Evolutionary conservation across 2,113 vertebrate genomes (phyloP), one percentile per base, ranked within the genome.

Genomic region (Eubucco bourcierii): DNA sequence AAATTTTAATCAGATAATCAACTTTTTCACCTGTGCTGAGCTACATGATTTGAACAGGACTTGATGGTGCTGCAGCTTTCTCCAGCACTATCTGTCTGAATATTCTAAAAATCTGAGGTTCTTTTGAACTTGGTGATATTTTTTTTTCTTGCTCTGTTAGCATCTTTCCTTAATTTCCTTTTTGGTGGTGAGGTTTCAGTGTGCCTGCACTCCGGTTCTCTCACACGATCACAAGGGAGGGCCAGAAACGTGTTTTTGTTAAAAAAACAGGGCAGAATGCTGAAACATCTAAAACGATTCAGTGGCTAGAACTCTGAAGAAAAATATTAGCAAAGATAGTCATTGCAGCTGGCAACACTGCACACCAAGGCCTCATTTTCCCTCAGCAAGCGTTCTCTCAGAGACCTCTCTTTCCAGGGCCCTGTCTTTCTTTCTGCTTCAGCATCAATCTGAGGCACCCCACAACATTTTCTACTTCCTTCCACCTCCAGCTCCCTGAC

Each of bases 131-230:
- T 82, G 4, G 4, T 60, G 28, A 31, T n/a, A 5, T 24, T 52
- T 29, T 88, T 18, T 23, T 74, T 84, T 16, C 28, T 81, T 86
- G 50, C 46, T 2, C 12, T 87, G 72, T 73, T 94, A 84, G 63
- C 77, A 88, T 84, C 47, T 86, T 90, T 68, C 28, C 71, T 67
- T 87, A 52, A 76, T 95, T 93, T 82, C 20, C 52, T 82, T 82
- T 84, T 77, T 93, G 58, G 79, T 90, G 46, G 33, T 82, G 60
- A 84, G 34, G 27, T 87, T 89, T 70, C 67, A 47, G 67, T 55
- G 56, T 90, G 95, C 39, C 50, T 7, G 7, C 76, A 91, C 91
- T 91, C 77, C 77, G 58, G 7, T 88, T 83, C 55, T 90, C 59
- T 75, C 66, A n/a, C 56, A 56, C 34, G 52, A 59, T 87, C 92